Percentiles rank a stretch among this genome's conserved stretches.
These are phyloP conservation scores for Bubo bubo DNA, from an alignment of 2,113 vertebrate species.

Conservation along the genomic window DNA sequence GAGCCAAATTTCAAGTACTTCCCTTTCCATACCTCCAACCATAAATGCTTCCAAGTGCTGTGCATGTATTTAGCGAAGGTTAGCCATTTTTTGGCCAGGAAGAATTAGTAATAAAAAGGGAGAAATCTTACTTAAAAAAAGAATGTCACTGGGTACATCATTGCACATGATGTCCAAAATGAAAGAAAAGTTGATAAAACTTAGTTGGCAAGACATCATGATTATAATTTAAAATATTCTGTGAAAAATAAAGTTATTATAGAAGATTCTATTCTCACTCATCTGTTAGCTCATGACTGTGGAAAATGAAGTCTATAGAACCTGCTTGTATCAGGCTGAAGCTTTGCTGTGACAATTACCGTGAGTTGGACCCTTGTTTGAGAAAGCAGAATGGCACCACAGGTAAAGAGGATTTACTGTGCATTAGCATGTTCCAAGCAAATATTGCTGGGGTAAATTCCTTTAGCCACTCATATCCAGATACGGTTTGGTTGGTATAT, in stretches of 20 bases:
- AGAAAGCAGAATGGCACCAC: neutral
- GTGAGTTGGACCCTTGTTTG: neutral
- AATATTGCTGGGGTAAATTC: neutral
- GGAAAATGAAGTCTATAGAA: neutral
- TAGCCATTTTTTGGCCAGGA: neutral
- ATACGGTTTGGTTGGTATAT: accelerated
- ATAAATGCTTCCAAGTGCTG: neutral
- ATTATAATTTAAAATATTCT: neutral
- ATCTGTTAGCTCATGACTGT: neutral
- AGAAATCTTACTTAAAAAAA: neutral
- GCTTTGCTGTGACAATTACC: neutral
- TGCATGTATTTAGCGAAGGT: neutral
- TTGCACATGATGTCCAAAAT: neutral
- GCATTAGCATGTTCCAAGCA: neutral
- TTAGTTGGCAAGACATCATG: neutral
- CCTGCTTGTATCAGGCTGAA: neutral
- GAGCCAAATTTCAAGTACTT: neutral
- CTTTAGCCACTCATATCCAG: neutral
- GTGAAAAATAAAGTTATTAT: neutral
- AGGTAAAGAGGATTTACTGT: neutral
- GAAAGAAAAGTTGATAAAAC: neutral
- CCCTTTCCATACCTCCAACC: neutral
- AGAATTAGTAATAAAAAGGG: neutral
- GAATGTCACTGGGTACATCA: neutral
- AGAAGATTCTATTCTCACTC: neutral